A percentile compares a stretch with the other conserved stretches of the same genome.
Conservation (phyloP, 2,113 vertebrate genomes). For the Tautogolabrus adspersus region DNA sequence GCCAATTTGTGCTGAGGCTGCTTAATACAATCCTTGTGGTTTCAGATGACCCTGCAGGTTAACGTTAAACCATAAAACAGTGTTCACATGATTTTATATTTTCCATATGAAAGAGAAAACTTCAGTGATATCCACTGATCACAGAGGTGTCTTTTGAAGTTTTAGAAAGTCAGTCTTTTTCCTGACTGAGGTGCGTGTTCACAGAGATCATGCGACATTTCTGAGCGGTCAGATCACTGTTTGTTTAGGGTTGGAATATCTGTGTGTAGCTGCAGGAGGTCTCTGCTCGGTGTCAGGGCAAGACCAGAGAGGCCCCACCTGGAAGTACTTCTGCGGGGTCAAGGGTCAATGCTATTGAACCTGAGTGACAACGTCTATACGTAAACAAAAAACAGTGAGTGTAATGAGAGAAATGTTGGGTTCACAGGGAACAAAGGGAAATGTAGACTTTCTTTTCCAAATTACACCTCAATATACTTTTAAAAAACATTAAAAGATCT, state of each 20-base stretch:
- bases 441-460: background rate
- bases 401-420: constrained; percentile 66
- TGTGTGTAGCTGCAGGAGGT: constrained; percentile 74
- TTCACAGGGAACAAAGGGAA: constrained; percentile 55
- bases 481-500: background rate
- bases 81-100: background rate
- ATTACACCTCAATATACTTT: background rate
- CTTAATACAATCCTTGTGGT: too few species aligned
- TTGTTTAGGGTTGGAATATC: constrained; percentile 73
- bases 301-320: constrained; percentile 80
- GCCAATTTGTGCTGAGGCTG: too few species aligned
- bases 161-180: background rate
- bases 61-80: too few species aligned
- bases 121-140: too few species aligned
- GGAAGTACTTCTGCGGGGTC: constrained; percentile 83
- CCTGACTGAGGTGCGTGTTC: constrained; percentile 8
- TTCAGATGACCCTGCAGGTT: too few species aligned
- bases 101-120: background rate
- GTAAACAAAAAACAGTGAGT: constrained; percentile 70
- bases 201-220: constrained; percentile 45
- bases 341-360: constrained; percentile 81
- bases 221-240: constrained; percentile 60
- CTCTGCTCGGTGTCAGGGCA: constrained; percentile 28
- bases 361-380: constrained; percentile 78
- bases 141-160: background rate